Base-by-base conservation (phyloP, 2,797 vertebrate genomes). In the Bufotes viridis region DNA sequence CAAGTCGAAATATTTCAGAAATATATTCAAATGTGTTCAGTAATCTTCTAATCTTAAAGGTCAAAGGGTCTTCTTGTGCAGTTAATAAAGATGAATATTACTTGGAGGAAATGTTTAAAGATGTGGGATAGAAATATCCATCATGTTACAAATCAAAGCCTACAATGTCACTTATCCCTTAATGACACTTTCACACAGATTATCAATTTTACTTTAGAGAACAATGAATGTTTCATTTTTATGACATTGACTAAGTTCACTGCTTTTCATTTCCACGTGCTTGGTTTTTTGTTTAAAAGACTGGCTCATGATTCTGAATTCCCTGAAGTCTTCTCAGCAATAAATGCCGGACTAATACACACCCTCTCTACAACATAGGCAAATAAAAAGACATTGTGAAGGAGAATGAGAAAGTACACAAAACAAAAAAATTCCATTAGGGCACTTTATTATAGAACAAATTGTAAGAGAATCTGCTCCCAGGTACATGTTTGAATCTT, bases 121-220 rank as follows among this genome's bases (percentile, higher is more conserved):
- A 93, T 92, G 91, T 91, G 92, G 91, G 94, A 87, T 83, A 94
- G 93, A 93, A 92, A 94, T 93, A 94, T 95, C 94, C 94, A 94
- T 93, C 91, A 92, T 92, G 93, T 95, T 95, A 94, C 95, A 95
- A 95, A 95, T 95, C 95, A 95, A 78, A 89, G 94, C 93, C 94
- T 92, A 92, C 94, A 95, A 95, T 93, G 94, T 95, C 94, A 94
- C 94, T 95, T 96, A 94, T 92, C 93, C 93, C 93, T 91, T 96
- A 95, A 96, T 96, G 95, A 95, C 94, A 94, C 93, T 95, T 95
- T 93, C 95, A 93, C 93, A 95, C 94, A 96, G 94, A 95, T 96
- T 95, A 96, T 96, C 95, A 96, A 96, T 96, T 96, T 95, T 94
- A 93, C 95, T 95, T 95, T 94, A 95, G 94, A 95, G 93, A 94